These are phyloP conservation scores for Tragopan temminckii DNA, from an alignment of 2,797 vertebrate genomes.

Conservation along the genomic window DNA sequence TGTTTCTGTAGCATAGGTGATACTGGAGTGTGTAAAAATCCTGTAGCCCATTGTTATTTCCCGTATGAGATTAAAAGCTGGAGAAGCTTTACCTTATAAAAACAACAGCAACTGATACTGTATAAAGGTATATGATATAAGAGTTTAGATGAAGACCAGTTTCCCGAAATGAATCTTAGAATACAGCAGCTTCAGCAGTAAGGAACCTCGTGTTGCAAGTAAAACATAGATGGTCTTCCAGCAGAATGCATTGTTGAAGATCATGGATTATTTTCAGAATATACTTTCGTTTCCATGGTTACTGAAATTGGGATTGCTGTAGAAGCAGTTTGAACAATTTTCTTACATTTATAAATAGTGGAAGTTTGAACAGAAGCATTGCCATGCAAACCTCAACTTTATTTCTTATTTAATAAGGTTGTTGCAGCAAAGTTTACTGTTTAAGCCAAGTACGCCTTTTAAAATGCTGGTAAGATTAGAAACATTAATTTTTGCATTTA, in stretches of 20 bases:
- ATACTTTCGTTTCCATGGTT: slow-evolving; percentile 65
- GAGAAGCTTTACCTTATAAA: neutral
- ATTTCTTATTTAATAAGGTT: neutral
- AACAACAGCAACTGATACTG: neutral
- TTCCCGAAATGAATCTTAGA: neutral
- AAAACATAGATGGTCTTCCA: neutral
- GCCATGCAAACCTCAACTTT: neutral
- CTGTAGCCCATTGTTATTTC: neutral
- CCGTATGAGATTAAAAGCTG: neutral
- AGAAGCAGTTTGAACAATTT: slow-evolving; percentile 56
- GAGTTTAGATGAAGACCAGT: neutral
- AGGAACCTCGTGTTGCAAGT: neutral
- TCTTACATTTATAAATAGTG: slow-evolving; percentile 43
- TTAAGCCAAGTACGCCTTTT: neutral
- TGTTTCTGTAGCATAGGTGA: neutral
- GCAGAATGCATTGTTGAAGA: slow-evolving; percentile 22
- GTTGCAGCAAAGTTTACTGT: neutral
- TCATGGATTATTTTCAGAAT: slow-evolving; percentile 59
- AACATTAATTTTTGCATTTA: neutral
- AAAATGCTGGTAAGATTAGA: neutral
- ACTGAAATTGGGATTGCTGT: slow-evolving; percentile 55
- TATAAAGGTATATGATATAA: neutral
- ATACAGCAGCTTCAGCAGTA: neutral
- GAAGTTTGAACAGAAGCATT: slow-evolving; percentile 24
- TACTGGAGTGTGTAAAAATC: neutral